These are phyloP conservation scores for Piscicola geometra DNA, from an alignment of 2,888 invertebrate genomes.

Conservation along the genomic window DNA sequence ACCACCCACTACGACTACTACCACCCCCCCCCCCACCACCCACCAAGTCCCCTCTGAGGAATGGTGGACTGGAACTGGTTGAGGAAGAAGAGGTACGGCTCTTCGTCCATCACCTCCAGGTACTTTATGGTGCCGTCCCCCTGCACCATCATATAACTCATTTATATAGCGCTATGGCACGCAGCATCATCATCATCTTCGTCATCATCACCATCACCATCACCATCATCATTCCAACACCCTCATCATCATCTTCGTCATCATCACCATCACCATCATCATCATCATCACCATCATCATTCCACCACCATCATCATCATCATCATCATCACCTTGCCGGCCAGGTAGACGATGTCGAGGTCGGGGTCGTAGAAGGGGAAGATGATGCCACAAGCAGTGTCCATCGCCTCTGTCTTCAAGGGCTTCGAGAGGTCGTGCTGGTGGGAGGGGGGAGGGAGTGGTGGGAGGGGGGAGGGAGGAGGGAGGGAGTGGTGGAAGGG, in stretches of 20 bases:
- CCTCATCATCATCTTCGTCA: too few relatives aligned
- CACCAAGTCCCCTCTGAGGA: slow-evolving; percentile 77
- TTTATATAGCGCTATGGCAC: too few relatives aligned
- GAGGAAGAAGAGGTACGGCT: slow-evolving; percentile 91
- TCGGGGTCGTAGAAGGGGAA: slow-evolving; percentile 94
- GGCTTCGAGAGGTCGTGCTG: slow-evolving; percentile 54
- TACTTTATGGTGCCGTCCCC: slow-evolving; percentile 95
- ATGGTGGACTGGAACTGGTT: slow-evolving; percentile 96
- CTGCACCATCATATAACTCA: too few relatives aligned
- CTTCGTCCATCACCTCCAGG: slow-evolving; percentile 85
- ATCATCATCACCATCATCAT: slow-evolving; percentile 82
- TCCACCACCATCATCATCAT: slow-evolving; percentile 86
- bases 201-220: too few relatives aligned
- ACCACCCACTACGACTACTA: too few relatives aligned
- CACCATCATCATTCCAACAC: too few relatives aligned
- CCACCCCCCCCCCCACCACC: too few relatives aligned
- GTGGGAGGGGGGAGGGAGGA: not conserved
- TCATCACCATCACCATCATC: too few relatives aligned
- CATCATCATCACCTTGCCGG: slow-evolving; percentile 68
- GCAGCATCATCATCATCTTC: too few relatives aligned
- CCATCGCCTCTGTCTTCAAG: slow-evolving; percentile 52
- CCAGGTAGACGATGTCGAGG: slow-evolving; percentile 85
- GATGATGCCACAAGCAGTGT: slow-evolving; percentile 83
- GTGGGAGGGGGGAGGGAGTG: slow-evolving; percentile 35
- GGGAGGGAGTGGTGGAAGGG: slow-evolving; percentile 2